phyloP scores from a whole-genome alignment of 2,797 vertebrate species.

The Heliangelus exortis region DNA sequence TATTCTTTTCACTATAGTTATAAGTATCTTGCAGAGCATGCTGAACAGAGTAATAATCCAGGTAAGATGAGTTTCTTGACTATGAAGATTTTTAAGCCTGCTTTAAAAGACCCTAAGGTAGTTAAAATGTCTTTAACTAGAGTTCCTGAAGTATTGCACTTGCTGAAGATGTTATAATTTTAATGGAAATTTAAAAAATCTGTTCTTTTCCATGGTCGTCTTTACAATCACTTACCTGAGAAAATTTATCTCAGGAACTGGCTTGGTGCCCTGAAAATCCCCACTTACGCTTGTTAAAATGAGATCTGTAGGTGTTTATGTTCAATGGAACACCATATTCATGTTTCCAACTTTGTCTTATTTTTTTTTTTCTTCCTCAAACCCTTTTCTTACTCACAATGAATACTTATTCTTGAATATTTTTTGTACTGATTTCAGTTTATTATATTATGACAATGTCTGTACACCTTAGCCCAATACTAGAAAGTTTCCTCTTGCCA shows the following conservation, averaged over 20 bases:
- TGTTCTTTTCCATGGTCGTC: neutral
- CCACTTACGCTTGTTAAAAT: conserved; percentile 1
- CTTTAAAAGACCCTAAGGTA: conserved; percentile 11
- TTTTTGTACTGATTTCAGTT: neutral
- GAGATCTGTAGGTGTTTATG: neutral
- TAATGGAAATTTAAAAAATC: neutral
- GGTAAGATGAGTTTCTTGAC: conserved; percentile 41
- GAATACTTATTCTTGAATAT: neutral
- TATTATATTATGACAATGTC: neutral
- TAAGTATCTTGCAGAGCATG: conserved; percentile 38
- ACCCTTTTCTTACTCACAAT: neutral
- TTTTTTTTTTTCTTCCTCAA: neutral
- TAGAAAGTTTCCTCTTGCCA: neutral
- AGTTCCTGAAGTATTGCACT: neutral
- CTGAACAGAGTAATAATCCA: conserved; percentile 14
- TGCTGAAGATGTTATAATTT: neutral
- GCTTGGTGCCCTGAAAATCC: neutral
- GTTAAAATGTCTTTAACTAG: conserved; percentile 7
- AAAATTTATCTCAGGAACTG: conserved; percentile 32
- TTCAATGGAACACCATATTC: neutral
- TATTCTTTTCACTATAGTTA: conserved; percentile 11
- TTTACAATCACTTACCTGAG: neutral
- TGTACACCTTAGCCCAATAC: neutral
- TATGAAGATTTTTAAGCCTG: conserved; percentile 2
- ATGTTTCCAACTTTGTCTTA: neutral